These are phyloP conservation scores for Syrista parreyssii DNA, from an alignment of 2,888 invertebrate species.

Conservation along the genomic window DNA sequence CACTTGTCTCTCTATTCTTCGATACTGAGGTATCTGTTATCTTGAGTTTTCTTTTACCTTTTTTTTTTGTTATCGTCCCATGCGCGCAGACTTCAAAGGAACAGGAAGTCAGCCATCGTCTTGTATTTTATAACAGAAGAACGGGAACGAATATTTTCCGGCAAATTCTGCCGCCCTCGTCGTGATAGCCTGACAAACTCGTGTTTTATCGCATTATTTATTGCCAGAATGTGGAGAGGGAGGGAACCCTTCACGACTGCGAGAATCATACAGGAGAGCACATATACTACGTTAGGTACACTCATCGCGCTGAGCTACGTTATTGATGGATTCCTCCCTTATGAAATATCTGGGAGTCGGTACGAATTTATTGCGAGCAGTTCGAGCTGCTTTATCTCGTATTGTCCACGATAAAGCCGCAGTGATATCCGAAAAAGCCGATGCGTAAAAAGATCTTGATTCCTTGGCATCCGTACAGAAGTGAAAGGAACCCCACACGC, in stretches of 20 bases:
- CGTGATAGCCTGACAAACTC: slow-evolving; percentile 63
- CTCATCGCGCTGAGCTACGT: slow-evolving; percentile 34
- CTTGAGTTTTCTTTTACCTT: neutral
- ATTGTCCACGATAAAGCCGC: slow-evolving; percentile 65
- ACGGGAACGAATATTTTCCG: slow-evolving; percentile 9
- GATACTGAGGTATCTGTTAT: neutral
- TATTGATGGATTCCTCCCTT: slow-evolving; percentile 66
- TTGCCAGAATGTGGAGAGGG: slow-evolving; percentile 49
- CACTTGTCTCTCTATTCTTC: neutral
- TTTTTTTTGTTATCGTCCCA: neutral
- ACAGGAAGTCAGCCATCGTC: neutral
- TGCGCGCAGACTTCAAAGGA: neutral
- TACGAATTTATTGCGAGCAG: slow-evolving; percentile 64
- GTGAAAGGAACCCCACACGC: neutral
- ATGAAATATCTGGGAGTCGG: slow-evolving; percentile 63
- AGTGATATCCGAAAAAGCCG: slow-evolving; percentile 53
- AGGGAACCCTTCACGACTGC: slow-evolving; percentile 31
- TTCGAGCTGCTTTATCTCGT: slow-evolving; percentile 63
- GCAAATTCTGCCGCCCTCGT: slow-evolving; percentile 39
- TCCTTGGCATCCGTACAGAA: neutral
- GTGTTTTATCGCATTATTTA: slow-evolving; percentile 67
- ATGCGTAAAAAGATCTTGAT: slow-evolving; percentile 7
- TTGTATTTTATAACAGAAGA: neutral
- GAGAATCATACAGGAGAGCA: slow-evolving; percentile 37
- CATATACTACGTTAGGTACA: slow-evolving; percentile 20